Base-by-base conservation (phyloP, 2,797 vertebrate species). In the Dryobates pubescens region DNA sequence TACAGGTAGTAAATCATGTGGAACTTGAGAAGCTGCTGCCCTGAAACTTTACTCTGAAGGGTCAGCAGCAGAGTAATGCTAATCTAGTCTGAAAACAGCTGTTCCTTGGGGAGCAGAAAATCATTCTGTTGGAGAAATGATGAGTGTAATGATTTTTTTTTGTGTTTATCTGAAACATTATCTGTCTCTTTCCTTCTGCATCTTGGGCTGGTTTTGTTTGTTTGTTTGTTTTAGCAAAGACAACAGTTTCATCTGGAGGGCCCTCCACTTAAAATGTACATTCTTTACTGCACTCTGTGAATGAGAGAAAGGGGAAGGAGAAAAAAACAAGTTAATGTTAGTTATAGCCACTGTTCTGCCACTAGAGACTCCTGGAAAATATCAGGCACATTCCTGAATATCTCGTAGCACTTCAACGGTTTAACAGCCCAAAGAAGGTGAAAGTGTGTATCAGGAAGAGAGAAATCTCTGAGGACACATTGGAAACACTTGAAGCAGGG, bases 261-360 rank as follows among this genome's bases (percentile, higher is more conserved):
- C 38, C 47, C 32, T 41, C 57, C n/a, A 49, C 23, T 67, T 86
- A 13, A 0, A 3, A 36, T 57, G 15, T 2, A 10, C 4, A 0
- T 75, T 76, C 19, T 61, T 81, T 30, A 1, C 0, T 88, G 58
- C 23, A 51, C 11, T 67, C 73, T 57, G 18, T 49, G 63, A 56
- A 17, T 18, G 19, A 82, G 30, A 82, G 27, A 0, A 0, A 78
- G 51, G 32, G 27, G 17, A 11, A 43, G 53, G 34, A 63, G 61
- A 22, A 41, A 83, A 83, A 89, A 92, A 13, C 27, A 58, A 47
- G 23, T 67, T 67, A 43, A 47, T 82, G 74, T 85, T 92, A 91
- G 95, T 95, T 92, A 82, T 29, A 89, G 49, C 62, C 59, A 32
- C 53, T 70, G 45, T 58, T 94, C 82, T 90, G 79, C 58, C 89